Base-by-base conservation (phyloP, 2,888 invertebrate species). In the Scelioninae gen. 1 region DNA sequence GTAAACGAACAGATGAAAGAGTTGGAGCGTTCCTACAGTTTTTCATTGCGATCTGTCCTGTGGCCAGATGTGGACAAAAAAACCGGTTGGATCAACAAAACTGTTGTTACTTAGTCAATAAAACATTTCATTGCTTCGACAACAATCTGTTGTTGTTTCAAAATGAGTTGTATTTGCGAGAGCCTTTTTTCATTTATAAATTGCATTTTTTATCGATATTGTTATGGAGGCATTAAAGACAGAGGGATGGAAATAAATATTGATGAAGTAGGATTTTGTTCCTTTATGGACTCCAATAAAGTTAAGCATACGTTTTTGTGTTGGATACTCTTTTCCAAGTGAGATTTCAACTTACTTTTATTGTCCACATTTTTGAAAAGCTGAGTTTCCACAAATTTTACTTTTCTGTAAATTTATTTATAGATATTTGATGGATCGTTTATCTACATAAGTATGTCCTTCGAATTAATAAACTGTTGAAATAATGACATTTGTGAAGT, bases 1-100 rank as follows among this genome's bases (percentile, higher is more conserved):
- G 85, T 84, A 69, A 85, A 84, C 77, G 76, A 66, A 80, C 65
- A 79, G 85, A 63, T 75, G 84, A 86, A 85, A 85, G 83, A 85
- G 84, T 86, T 85, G 86, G 8, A 78, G n/a, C 38, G 47, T 63
- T 78, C 23, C 56, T 69, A 69, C n/a, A 71, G 49, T 63, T 78
- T 76, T 66, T 65, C 49, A 56, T 65, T 49, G 38, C 65, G 43
- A 31, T 49, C 23, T 31, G 32, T 51, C 49, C 40, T 16, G 40
- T 53, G 34, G 15, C 15, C 13, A 15, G 16, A 8, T 23, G 13
- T 13, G 9, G 5, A 47, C 32, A 29, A 34, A 51, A 72, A 71
- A 62, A 72, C n/a, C 13, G 51, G 23, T n/a, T 53, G 32, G 43
- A 29, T 62, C 62, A 62, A 62, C 60, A 49, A 45, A 58, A 71